Evolutionary conservation across 2,797 vertebrate genomes (phyloP), one percentile per base, ranked within the genome.

Genomic region (Gadopsis bispinosus): DNA sequence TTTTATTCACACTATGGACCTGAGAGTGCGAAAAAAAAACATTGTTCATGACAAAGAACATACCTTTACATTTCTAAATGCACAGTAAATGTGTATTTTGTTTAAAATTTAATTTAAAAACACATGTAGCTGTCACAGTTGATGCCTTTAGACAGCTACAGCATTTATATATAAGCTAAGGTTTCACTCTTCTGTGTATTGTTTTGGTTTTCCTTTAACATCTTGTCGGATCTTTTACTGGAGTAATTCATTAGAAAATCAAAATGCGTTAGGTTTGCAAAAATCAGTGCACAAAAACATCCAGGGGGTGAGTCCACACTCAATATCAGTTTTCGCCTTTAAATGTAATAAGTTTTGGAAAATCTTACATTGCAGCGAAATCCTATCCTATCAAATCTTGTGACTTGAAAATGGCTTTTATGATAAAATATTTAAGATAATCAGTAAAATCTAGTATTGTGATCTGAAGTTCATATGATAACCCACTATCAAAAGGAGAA

Each of bases 1-100:
- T 98, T 92, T 99, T 98, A 92, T 98, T 98, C 69, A 98, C 97
- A 22, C 97, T 98, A 83, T 98, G 96, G 84, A 98, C 96, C 95
- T 96, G 79, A 71, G 67, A 76, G 35, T 75, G 39, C 65, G 20
- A 62, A 58, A 20, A 69, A 41, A 6, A 66, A 5, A 41, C 13
- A 31, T 13, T 64, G 13, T 39, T 56, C 4, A 53, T 14, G n/a
- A 55, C 20, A 7, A 68, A 10, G 35, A 50, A 59, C 78, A 54
- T 4, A 35, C 13, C 1, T 0, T 19, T 1, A 7, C 1, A 33
- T 43, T 55, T 14, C 16, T 60, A 19, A 61, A 61, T 48, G 55
- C 48, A 33, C 48, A 33, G n/a, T 20, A 29, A 59, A 51, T 37
- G 33, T 51, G 1, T 41, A 37, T 61, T 65, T 2, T 7, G 45